Percentiles rank a stretch among this genome's conserved stretches.
Conservation (phyloP, 2,797 vertebrate genomes). For the Sciurus carolinensis region DNA sequence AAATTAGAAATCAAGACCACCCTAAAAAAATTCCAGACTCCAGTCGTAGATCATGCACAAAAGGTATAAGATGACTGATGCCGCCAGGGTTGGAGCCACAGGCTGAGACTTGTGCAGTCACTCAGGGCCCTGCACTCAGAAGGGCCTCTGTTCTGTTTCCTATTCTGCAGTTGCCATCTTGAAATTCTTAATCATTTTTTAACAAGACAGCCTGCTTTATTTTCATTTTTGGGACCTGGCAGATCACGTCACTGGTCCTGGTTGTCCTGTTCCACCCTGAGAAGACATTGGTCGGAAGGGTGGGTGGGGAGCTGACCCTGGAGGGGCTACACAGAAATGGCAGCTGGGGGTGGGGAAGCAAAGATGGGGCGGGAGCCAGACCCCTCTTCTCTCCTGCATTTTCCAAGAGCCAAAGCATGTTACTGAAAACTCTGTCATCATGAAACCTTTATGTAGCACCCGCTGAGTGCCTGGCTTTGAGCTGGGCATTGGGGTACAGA, state of each 20-base stretch:
- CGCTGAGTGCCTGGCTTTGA: neutral
- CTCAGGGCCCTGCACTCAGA: neutral
- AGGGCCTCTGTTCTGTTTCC: too few species aligned
- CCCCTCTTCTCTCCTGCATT: neutral
- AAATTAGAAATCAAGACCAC: neutral
- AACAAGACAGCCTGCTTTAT: neutral
- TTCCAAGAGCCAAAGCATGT: neutral
- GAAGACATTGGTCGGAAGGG: neutral
- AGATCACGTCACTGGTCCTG: neutral
- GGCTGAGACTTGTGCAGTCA: neutral
- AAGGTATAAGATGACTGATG: neutral
- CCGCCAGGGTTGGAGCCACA: neutral
- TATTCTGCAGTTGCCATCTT: neutral
- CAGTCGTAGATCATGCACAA: neutral
- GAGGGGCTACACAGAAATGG: neutral
- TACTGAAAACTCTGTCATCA: fast-evolving
- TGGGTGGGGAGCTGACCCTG: too few species aligned
- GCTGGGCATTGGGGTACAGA: neutral
- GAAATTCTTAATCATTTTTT: neutral
- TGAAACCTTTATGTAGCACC: neutral
- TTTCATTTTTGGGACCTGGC: neutral
- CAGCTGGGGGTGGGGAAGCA: neutral
- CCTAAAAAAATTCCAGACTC: neutral
- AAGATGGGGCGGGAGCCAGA: neutral
- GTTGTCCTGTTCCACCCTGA: neutral